These are phyloP conservation scores for Drosophila ironensis DNA, from an alignment of 1,140 invertebrate species.

Conservation along the genomic window DNA sequence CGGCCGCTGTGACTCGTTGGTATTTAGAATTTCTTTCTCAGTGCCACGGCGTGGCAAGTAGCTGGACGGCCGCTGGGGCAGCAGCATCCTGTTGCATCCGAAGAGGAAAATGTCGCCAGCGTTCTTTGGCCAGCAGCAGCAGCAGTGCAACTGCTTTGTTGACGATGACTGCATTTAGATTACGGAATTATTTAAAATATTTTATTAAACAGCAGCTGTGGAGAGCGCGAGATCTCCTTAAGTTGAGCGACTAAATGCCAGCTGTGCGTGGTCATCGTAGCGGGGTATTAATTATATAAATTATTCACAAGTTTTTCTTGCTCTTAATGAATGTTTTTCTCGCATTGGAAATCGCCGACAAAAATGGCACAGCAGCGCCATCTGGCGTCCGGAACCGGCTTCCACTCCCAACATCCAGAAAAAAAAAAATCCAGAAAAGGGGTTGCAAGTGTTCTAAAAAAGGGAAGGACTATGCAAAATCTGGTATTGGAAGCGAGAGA, in stretches of 20 bases:
- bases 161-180: conserved; percentile 80
- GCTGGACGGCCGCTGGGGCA: conserved; percentile 19
- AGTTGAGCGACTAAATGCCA: conserved; percentile 47
- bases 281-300: conserved; percentile 77
- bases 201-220: conserved; percentile 66
- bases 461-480: conserved; percentile 44
- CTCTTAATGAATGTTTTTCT: conserved; percentile 36
- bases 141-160: conserved; percentile 14
- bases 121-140: conserved; percentile 17
- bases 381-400: conserved; percentile 34
- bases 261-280: conserved; percentile 55
- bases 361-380: conserved; percentile 51
- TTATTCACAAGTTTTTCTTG: conserved; percentile 62
- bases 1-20: conserved; percentile 59
- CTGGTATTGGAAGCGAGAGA: conserved; percentile 37
- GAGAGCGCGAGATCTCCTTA: conserved; percentile 29
- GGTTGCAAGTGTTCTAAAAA: conserved; percentile 74
- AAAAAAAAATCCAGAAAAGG: no score
- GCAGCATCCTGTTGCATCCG: conserved; percentile 42
- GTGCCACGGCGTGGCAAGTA: conserved; percentile 6
- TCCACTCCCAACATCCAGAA: no score
- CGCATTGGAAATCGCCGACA: conserved; percentile 36
- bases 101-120: conserved; percentile 45
- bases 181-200: conserved; percentile 81
- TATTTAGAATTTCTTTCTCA: conserved; percentile 78